Conservation (phyloP, 2,113 vertebrate genomes). For the Neotoma lepida region DNA sequence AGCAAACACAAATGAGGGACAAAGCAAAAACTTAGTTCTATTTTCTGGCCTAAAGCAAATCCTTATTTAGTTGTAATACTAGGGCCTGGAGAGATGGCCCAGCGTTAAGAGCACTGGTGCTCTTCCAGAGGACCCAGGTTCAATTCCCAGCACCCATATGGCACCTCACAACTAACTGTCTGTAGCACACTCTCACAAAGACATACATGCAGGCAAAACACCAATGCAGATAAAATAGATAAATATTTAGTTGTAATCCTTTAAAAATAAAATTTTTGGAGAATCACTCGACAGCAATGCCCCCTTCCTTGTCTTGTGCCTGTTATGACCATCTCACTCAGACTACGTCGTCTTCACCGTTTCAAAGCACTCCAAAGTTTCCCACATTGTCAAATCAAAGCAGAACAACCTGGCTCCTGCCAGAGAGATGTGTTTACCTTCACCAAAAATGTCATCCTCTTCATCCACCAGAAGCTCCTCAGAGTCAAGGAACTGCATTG, state of each 20-base stretch:
- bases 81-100: not conserved
- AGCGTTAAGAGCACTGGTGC: not conserved
- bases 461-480: slow-evolving; percentile 73
- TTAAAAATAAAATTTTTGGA: not conserved
- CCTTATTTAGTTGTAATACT: not conserved
- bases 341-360: slow-evolving; percentile 54
- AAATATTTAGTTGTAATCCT: not conserved
- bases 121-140: not conserved
- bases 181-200: not conserved
- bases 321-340: not conserved
- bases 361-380: slow-evolving; percentile 27
- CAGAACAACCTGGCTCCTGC: not conserved
- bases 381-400: slow-evolving; percentile 59
- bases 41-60: not conserved
- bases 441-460: slow-evolving; percentile 85
- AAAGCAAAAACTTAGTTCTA: not conserved
- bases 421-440: slow-evolving; percentile 84
- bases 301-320: not conserved
- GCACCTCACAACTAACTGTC: not conserved
- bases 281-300: not conserved
- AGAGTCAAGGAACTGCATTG: slow-evolving; percentile 81
- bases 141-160: not conserved
- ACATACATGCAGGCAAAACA: not conserved
- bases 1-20: not conserved
- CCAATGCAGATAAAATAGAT: not conserved